Evolutionary conservation across 2,888 invertebrate species (phyloP), one percentile per base, ranked within the genome.

Genomic region (Epirrhoe alternata): DNA sequence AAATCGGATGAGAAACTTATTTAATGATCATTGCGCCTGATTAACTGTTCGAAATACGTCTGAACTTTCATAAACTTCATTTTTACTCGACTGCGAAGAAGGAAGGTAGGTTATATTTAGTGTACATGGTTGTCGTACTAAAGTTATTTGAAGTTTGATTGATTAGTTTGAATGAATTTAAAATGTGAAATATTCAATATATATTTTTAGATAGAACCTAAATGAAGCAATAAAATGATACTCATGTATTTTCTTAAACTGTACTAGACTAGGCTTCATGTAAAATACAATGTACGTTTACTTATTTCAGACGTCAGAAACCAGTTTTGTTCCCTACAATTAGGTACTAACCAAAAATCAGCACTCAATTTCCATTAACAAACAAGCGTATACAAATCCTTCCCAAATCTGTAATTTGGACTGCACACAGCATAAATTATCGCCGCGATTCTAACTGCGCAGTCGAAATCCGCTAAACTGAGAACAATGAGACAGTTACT

Each of bases 361-460:
- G 16, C 56, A 68, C 52, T 68, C 24, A 64, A 68, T 64, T 61
- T 68, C 55, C 64, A 64, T 68, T 61, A 58, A 17, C 49, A 52
- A 49, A 67, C 57, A 63, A 63, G 56, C 56, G 66, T 51, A 64
- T 60, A 57, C 55, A 68, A 74, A 72, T 72, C 74, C 72, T 50
- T 68, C 33, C 61, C 68, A 71, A 71, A 72, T 72, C 74, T 71
- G 72, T 71, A 74, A 71, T 72, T 67, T 71, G 74, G 71, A 71
- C 66, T 64, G 61, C 69, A 62, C 61, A 62, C 65, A 16, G 71
- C 70, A 74, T 74, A 74, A 72, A 74, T 74, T 74, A 71, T 69
- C 67, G 64, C 64, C 63, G 42, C 63, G 61, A 61, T 61, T 70
- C 70, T 74, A 72, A 70, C 69, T 62, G 68, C 61, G 54, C 65